Conservation (phyloP, 2,797 vertebrate genomes). For the Sebastes hubbsi region DNA sequence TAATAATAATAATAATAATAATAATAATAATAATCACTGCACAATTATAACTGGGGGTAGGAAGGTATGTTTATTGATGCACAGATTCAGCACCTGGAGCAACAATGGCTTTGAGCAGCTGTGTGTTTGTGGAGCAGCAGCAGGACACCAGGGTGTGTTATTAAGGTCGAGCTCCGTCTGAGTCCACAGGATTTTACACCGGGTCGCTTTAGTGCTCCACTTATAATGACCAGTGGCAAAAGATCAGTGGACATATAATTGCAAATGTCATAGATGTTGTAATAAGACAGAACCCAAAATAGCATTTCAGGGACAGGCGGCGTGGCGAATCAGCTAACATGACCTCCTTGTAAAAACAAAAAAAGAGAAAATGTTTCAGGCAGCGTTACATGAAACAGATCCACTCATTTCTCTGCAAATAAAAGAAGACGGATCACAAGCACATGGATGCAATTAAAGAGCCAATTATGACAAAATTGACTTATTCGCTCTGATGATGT, state of each 20-base stretch:
- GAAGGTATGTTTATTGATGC: slow-evolving; percentile 46
- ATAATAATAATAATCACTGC: not conserved
- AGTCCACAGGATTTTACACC: slow-evolving; percentile 65
- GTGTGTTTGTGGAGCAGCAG: slow-evolving; percentile 68
- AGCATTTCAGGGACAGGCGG: slow-evolving; percentile 31
- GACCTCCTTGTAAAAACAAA: slow-evolving; percentile 40
- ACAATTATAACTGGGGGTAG: not conserved
- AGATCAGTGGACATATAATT: slow-evolving; percentile 71
- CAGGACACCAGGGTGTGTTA: slow-evolving; percentile 72
- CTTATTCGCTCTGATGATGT: slow-evolving; percentile 41
- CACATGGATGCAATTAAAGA: slow-evolving; percentile 59
- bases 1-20: too few species aligned
- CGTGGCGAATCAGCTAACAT: slow-evolving; percentile 29
- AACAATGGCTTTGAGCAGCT: slow-evolving; percentile 71
- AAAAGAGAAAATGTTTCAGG: slow-evolving; percentile 25
- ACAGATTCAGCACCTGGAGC: slow-evolving; percentile 63
- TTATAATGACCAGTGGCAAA: slow-evolving; percentile 63
- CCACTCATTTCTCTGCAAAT: slow-evolving; percentile 15
- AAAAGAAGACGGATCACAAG: slow-evolving; percentile 17
- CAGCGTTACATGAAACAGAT: slow-evolving; percentile 12
- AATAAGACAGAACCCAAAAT: slow-evolving; percentile 63
- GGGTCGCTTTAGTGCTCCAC: slow-evolving; percentile 38
- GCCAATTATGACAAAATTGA: slow-evolving; percentile 44
- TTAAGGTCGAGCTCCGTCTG: slow-evolving; percentile 70
- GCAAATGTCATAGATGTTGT: slow-evolving; percentile 63